A percentile compares a stretch with the other conserved stretches of the same genome.
These are phyloP conservation scores for Blastobasis lacticolella DNA, from an alignment of 2,888 invertebrate genomes.

Conservation along the genomic window DNA sequence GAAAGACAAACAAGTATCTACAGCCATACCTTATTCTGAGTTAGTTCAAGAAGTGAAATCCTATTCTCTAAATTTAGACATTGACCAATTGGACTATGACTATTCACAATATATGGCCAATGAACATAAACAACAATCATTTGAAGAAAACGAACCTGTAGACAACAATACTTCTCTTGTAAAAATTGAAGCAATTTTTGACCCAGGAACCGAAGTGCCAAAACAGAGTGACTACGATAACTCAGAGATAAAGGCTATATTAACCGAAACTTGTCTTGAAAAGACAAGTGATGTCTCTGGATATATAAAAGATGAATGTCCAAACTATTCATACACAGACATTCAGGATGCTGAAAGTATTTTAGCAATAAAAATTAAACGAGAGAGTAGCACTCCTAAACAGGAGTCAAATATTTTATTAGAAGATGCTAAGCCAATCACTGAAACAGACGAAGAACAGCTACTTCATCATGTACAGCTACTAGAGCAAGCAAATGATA, in stretches of 20 bases:
- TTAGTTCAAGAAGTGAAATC: constrained; percentile 50
- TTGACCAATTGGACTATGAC: constrained; percentile 43
- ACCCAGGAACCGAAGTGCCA: not conserved
- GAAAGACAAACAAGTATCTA: constrained; percentile 15
- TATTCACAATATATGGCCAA: constrained; percentile 35
- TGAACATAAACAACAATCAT: constrained; percentile 15
- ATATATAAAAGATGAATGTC: constrained; percentile 16
- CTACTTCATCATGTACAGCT: no score
- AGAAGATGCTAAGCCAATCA: not conserved
- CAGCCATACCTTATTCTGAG: constrained; percentile 41
- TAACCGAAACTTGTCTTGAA: not conserved
- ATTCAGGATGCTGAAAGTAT: constrained; percentile 30
- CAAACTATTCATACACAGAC: constrained; percentile 23
- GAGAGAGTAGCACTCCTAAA: constrained; percentile 1
- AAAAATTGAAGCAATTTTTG: no score
- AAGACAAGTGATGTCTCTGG: constrained; percentile 3
- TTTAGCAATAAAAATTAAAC: constrained; percentile 14
- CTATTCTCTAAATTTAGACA: constrained; percentile 46
- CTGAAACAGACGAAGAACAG: not conserved
- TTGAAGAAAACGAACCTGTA: not conserved
- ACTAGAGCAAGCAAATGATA: not conserved
- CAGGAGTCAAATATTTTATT: not conserved
- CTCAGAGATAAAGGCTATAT: constrained; percentile 1
- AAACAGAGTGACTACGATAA: not conserved
- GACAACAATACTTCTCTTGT: not conserved